A percentile compares a stretch with the other conserved stretches of the same genome.
Conservation (phyloP, 2,797 vertebrate species). For the Smutsia temminckii region DNA sequence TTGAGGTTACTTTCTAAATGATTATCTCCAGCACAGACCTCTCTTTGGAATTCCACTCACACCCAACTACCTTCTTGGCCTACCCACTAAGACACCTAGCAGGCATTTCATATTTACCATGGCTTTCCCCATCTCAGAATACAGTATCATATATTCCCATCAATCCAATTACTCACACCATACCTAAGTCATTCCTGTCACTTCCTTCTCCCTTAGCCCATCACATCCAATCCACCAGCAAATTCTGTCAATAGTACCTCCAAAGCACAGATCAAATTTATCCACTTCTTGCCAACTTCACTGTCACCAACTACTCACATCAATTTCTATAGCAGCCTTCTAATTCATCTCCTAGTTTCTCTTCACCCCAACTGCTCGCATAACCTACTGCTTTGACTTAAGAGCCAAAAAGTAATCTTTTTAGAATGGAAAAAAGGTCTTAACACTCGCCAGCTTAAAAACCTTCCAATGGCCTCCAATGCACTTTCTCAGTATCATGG, state of each 20-base stretch:
- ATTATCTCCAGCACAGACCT: background rate
- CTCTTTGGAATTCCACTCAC: background rate
- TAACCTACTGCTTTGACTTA: background rate
- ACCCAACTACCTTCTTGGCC: background rate
- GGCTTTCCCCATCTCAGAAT: background rate
- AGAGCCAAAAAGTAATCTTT: background rate
- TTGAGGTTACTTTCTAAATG: background rate
- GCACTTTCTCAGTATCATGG: background rate
- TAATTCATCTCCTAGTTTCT: background rate
- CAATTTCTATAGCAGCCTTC: background rate
- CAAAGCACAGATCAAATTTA: background rate
- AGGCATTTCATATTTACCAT: background rate
- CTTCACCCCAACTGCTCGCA: background rate
- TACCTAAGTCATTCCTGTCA: background rate
- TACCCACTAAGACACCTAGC: background rate
- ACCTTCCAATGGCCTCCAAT: background rate
- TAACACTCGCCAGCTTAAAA: background rate
- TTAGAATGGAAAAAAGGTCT: background rate
- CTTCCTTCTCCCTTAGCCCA: background rate
- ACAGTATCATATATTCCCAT: background rate
- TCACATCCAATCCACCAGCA: background rate
- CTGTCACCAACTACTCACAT: background rate
- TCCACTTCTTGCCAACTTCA: background rate
- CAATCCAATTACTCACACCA: background rate
- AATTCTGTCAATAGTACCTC: background rate